phyloP scores from a whole-genome alignment of 2,797 vertebrate genomes.

The Phaenicophaeus curvirostris region DNA sequence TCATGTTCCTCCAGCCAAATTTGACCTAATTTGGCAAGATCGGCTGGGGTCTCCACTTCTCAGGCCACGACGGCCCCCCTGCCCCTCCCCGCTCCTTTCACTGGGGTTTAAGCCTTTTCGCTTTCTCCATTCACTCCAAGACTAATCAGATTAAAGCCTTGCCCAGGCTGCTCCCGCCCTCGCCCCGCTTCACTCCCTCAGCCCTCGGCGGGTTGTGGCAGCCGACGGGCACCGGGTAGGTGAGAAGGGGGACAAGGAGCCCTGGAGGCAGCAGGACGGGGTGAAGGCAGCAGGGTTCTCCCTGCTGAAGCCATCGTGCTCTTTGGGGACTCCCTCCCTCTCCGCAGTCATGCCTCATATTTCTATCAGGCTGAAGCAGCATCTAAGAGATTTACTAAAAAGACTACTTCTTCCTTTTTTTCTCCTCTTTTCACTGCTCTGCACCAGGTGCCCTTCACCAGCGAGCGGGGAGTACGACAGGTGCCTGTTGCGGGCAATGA shows the following conservation, averaged over 20 bases:
- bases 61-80: not conserved
- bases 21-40: constrained; percentile 29
- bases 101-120: constrained; percentile 48
- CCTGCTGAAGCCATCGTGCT: rapidly evolving
- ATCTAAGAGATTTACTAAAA: not conserved
- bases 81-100: constrained; percentile 29
- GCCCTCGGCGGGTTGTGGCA: not conserved
- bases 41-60: constrained; percentile 5
- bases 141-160: constrained; percentile 66
- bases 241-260: rapidly evolving
- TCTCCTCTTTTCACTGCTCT: not conserved
- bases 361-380: not conserved
- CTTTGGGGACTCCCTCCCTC: not conserved
- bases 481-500: not conserved
- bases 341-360: not conserved
- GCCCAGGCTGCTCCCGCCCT: constrained; percentile 2
- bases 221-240: not conserved
- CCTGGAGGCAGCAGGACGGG: not conserved
- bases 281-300: not conserved
- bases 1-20: not conserved
- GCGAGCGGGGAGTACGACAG: rapidly evolving
- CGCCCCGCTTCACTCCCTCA: not conserved
- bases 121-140: constrained; percentile 33
- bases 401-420: not conserved
- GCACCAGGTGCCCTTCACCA: not conserved